Conservation (phyloP, 2,113 vertebrate species). For the Muscicapa adusta region DNA sequence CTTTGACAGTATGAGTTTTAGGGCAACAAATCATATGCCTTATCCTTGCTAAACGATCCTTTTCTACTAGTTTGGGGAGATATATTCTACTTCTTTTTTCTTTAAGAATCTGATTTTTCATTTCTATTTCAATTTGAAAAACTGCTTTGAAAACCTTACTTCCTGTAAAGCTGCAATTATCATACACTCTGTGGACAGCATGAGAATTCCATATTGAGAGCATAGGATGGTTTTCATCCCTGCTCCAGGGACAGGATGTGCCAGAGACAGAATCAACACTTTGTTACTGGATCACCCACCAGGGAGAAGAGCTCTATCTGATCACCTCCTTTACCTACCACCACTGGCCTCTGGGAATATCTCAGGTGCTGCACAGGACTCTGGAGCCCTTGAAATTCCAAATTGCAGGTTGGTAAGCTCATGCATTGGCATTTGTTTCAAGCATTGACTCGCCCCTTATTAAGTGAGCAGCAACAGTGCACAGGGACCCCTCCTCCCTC, state of each 20-base stretch:
- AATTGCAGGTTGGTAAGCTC: conserved; percentile 52
- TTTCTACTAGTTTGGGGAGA: not conserved
- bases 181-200: not conserved
- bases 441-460: conserved; percentile 58
- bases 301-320: not conserved
- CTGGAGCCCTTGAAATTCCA: conserved; percentile 53
- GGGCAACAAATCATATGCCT: not conserved
- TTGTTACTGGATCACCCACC: not conserved
- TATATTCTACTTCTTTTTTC: not conserved
- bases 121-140: not conserved
- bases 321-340: conserved; percentile 26
- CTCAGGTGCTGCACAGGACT: not conserved
- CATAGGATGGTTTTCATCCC: not conserved
- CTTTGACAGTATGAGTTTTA: not conserved
- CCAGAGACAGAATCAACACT: not conserved
- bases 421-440: conserved; percentile 35
- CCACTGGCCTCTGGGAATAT: not conserved
- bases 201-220: not conserved
- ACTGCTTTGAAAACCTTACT: not conserved
- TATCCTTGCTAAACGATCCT: not conserved
- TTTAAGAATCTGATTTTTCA: not conserved
- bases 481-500: not conserved
- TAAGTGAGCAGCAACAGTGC: not conserved
- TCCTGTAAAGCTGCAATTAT: not conserved
- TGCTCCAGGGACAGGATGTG: not conserved